Base-by-base conservation (phyloP, 2,888 invertebrate genomes). In the Steromphala cineraria region DNA sequence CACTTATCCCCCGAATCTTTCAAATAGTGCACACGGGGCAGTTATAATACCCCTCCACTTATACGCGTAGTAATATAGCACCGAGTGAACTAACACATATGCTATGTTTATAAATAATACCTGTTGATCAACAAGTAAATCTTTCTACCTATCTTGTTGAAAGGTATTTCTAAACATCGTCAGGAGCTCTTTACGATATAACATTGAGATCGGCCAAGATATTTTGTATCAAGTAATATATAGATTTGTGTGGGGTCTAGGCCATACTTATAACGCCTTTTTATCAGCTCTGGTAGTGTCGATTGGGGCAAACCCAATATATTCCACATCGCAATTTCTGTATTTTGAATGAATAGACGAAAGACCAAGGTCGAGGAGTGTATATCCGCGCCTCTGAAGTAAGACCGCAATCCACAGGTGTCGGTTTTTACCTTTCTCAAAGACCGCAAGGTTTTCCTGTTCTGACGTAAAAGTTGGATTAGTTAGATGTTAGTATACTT, bases 401-500 rank as follows among this genome's bases (percentile, higher is more conserved):
- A 40, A 71, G 36, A 17, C 5, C 24, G n/a, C 15, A 19, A 40
- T 71, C 40, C 71, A 19, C 71, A 71, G 71, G 71, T 71, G 71
- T 71, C 36, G 19, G 40, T n/a, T 36, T 36, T 19, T 36, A 31
- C 71, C 36, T 19, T n/a, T 71, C 71, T 71, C 71, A 71, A 71
- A 36, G 71, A 71, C 71, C 40, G 36, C 71, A 71, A 36, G n/a
- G 31, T 71, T 71, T 71, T 71, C 71, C 71, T 40, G 17, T 19
- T 36, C 71, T 71, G 71, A 71, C 71, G 71, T 40, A 71, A 71
- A 71, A n/a, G 36, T 10, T 62, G 71, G 71, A 71, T 71, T 71
- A 36, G 31, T 31, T 36, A 19, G 19, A 36, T 71, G 71, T 71
- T 71, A 36, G 40, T 71, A 36, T 71, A 71, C 36, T 36, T 62